Base-by-base conservation (phyloP, 2,888 invertebrate species). In the Diarsia dahlii region DNA sequence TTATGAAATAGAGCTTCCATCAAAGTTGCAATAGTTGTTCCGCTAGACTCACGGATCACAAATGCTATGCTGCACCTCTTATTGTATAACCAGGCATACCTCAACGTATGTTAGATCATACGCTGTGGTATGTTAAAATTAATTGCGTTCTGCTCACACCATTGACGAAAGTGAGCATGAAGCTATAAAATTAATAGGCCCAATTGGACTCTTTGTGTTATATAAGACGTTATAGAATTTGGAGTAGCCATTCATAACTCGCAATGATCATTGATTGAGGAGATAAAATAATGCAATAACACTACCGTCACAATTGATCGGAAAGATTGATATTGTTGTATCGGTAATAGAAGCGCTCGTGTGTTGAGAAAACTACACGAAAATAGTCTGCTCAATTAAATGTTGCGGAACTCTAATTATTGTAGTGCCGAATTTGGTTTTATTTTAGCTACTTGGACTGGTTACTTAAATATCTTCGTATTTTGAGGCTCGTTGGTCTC, bases 261-360 rank as follows among this genome's bases (percentile, higher is more conserved):
- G 63, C 63, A 69, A 73, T 65, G 69, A 70, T 67, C 52, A 76
- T 71, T 64, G 67, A 73, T 74, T 69, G 65, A 63, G 58, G 58
- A 72, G 78, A 76, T 73, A 81, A 77, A 81, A 71, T 70, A 78
- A 71, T 62, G 68, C 34, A 81, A 66, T 70, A 50, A 5, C 1
- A 54, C n/a, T 52, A 23, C 58, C 34, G 20, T 23, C 28, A 45
- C 66, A 69, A 50, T 65, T 56, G 54, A 62, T 80, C 54, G 23
- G 20, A 62, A 34, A n/a, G 15, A 79, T 54, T 45, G 46, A 20
- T 54, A 56, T 74, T 46, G 34, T 71, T 54, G 6, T 66, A 75
- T 68, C 48, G 6, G 15, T 60, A 50, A 74, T 69, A 54, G 23
- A 80, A 80, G 75, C 69, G 23, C 8, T 4, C 3, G 20, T 3